Percentiles rank a stretch among this genome's conserved stretches.
These are phyloP conservation scores for Neofelis nebulosa DNA, from an alignment of 2,113 vertebrate species.

Conservation along the genomic window DNA sequence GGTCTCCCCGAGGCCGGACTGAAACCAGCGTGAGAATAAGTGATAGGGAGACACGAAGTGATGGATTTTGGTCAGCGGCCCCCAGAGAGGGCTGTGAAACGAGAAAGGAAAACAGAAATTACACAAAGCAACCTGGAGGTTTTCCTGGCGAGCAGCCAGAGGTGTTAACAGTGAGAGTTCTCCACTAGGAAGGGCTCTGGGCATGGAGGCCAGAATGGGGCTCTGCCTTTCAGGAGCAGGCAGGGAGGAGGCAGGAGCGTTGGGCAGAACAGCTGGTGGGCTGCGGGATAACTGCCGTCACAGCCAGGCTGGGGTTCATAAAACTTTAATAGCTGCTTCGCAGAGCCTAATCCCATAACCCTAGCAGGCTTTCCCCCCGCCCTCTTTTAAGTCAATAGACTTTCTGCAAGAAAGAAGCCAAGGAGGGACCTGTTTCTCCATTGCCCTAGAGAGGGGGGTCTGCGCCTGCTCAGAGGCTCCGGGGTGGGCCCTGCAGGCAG, in stretches of 20 bases:
- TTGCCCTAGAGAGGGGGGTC: not conserved
- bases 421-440: not conserved
- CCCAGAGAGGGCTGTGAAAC: not conserved
- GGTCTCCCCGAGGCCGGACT: not conserved
- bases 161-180: not conserved
- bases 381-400: not conserved
- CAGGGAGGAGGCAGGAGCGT: not conserved
- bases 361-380: not conserved
- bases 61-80: conserved; percentile 14
- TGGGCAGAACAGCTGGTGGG: not conserved
- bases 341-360: not conserved
- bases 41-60: not conserved
- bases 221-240: not conserved
- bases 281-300: not conserved
- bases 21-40: not conserved
- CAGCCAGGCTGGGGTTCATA: not conserved
- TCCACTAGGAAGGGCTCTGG: not conserved
- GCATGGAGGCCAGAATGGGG: not conserved
- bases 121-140: not conserved
- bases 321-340: conserved; percentile 2
- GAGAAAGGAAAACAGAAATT: conserved; percentile 8
- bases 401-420: conserved; percentile 24
- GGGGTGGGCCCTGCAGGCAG: not conserved
- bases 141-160: not conserved
- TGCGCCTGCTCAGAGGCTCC: not conserved